Evolutionary conservation across 2,888 invertebrate genomes (phyloP).

Genomic region (Sinhomidia bicolor): DNA sequence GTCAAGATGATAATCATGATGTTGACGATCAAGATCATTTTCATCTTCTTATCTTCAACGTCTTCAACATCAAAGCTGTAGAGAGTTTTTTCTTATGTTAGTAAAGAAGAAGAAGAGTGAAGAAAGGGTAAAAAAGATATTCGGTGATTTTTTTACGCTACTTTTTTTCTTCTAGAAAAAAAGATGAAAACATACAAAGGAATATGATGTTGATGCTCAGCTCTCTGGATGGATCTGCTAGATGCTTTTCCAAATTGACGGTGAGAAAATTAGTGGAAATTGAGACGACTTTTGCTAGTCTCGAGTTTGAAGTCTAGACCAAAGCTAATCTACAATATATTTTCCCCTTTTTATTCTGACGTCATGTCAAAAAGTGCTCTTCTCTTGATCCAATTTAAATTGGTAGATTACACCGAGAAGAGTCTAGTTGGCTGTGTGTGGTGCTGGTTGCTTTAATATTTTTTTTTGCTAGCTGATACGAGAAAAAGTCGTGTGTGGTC

Average conservation of each 20-base stretch:
- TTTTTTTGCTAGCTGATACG: not conserved
- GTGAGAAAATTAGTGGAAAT: conserved; percentile 42
- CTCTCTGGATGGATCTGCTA: too few relatives aligned
- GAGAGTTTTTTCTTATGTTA: too few relatives aligned
- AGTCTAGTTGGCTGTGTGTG: not conserved
- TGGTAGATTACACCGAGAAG: conserved; percentile 15
- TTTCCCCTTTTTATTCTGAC: not conserved
- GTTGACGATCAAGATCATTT: not conserved
- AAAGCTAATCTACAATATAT: not conserved
- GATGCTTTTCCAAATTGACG: conserved; percentile 13
- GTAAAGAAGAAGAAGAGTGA: too few relatives aligned
- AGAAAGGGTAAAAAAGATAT: too few relatives aligned
- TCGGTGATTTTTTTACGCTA: too few relatives aligned
- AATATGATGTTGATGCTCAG: too few relatives aligned
- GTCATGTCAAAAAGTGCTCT: not conserved
- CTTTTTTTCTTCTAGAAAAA: too few relatives aligned
- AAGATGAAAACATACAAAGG: too few relatives aligned
- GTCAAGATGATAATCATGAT: not conserved
- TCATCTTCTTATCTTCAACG: too few relatives aligned
- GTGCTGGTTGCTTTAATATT: too few relatives aligned
- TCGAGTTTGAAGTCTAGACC: too few relatives aligned
- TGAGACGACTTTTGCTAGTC: not conserved
- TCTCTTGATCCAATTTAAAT: conserved; percentile 36
- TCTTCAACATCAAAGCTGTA: too few relatives aligned
- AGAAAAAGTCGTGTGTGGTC: not conserved